Evolutionary conservation across 2,113 vertebrate genomes (phyloP).

Genomic region (Nannospalax galili): DNA sequence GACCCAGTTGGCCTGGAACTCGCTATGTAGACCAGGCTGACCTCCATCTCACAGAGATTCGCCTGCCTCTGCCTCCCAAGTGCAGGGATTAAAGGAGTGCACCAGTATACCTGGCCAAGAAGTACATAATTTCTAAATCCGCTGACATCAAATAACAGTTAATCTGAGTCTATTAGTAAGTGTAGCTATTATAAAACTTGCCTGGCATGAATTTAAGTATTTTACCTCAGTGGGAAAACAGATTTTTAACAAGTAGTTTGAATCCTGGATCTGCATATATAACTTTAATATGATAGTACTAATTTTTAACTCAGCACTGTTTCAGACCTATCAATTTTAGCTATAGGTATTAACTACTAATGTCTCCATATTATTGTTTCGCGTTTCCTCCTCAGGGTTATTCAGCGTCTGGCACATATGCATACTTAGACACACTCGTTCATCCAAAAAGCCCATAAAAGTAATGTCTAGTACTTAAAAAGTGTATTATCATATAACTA

Average conservation of each 20-base stretch:
- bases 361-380: background rate
- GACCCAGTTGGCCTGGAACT: too few relatives aligned
- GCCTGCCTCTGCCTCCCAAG: too few relatives aligned
- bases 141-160: too few relatives aligned
- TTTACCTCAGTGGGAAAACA: background rate
- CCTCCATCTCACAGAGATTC: too few relatives aligned
- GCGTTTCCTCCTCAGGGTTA: background rate
- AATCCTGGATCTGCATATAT: background rate
- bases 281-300: background rate
- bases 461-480: background rate
- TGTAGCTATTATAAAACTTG: too few relatives aligned
- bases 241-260: background rate
- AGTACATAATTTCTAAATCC: too few relatives aligned
- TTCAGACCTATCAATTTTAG: background rate
- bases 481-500: background rate
- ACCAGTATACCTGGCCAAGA: too few relatives aligned
- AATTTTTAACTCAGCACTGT: slow-evolving; percentile 1
- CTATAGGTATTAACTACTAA: background rate
- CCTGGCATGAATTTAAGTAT: slow-evolving; percentile 29
- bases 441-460: background rate
- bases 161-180: too few relatives aligned
- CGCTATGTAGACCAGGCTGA: too few relatives aligned
- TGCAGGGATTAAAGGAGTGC: too few relatives aligned
- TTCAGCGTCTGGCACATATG: background rate
- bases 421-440: background rate